Percentiles rank a stretch among this genome's conserved stretches.
Conservation (phyloP, 2,888 invertebrate genomes). For the Halictus ligatus region DNA sequence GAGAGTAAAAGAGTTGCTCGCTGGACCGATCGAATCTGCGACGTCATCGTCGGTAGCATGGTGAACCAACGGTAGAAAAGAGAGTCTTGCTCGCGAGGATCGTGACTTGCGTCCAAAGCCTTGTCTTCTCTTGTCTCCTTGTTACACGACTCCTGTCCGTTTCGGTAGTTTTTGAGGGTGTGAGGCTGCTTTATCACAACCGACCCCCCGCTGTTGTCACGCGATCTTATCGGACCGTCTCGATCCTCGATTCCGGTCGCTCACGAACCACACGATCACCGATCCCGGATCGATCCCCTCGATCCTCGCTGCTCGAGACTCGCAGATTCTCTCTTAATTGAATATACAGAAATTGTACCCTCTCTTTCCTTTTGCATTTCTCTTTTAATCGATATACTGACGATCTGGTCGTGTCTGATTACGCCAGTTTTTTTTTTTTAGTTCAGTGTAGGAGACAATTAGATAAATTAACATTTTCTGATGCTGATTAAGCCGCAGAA, state of each 20-base stretch:
- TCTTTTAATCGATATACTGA: not conserved
- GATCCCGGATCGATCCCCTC: slow-evolving; percentile 9
- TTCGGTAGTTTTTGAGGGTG: slow-evolving; percentile 68
- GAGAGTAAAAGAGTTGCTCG: not conserved
- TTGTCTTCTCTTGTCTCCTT: slow-evolving; percentile 67
- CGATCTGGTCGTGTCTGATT: too few relatives aligned
- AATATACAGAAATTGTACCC: not conserved
- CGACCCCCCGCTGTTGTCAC: slow-evolving; percentile 82
- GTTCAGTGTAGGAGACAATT: too few relatives aligned
- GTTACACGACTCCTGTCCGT: slow-evolving; percentile 72
- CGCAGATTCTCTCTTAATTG: slow-evolving; percentile 14
- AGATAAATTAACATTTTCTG: too few relatives aligned
- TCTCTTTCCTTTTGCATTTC: not conserved
- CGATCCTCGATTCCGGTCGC: slow-evolving; percentile 30
- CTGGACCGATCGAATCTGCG: slow-evolving; percentile 61
- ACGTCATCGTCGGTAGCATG: slow-evolving; percentile 78
- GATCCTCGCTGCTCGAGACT: not conserved
- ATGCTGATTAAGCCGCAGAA: too few relatives aligned
- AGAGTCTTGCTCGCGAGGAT: slow-evolving; percentile 37
- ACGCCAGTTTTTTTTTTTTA: too few relatives aligned
- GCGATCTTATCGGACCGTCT: slow-evolving; percentile 76
- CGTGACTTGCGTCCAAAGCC: slow-evolving; percentile 65
- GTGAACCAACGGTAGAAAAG: slow-evolving; percentile 36
- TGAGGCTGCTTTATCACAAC: slow-evolving; percentile 69
- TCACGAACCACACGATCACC: slow-evolving; percentile 26